Evolutionary conservation across 2,888 invertebrate species (phyloP), one percentile per base, ranked within the genome.

Genomic region (Euclidia mi): DNA sequence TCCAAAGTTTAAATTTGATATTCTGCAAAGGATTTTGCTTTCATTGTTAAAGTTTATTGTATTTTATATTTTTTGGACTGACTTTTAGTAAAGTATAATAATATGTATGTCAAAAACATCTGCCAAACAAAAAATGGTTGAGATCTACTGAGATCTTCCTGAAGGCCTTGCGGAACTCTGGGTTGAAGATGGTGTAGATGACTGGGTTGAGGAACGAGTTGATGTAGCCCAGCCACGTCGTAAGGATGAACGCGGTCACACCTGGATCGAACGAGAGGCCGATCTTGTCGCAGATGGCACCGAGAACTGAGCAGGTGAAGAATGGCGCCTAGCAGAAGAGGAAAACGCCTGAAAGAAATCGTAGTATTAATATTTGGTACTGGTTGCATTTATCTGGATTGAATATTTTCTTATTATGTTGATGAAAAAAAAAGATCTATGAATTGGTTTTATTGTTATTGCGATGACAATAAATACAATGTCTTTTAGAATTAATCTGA

Each of bases 281-380:
- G 77, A 98, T 94, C 90, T 98, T 98, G 78, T 97, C 97, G 95
- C 99, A 99, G 88, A 99, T 96, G 7, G 99, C 99, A 86, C 99
- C 99, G 95, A 99, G 96, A 70, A 99, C 98, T 92, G 99, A 99
- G 94, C 99, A 98, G 1, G 98, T 98, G 96, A 99, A 99, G 95
- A 99, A 99, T 31, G 99, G 99, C 62, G 99, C 97, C 99, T 99
- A 99, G 93, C 99, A 99, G 83, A 99, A 96, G 35, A 99, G 96
- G 91, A 99, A 99, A 1, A 99, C 98, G 78, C 99, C 99, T 99
- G 95, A n/a, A 63, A 56, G 32, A 35, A 10, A n/a, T n/a, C n/a
- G n/a, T n/a, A n/a, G n/a, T 14, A n/a, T 45, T 9, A 53, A 28
- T 28, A 1, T 3, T 11, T 37, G n/a, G 15, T 2, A 0, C 29